phyloP scores from a whole-genome alignment of 2,113 vertebrate genomes.

The Pica pica region DNA sequence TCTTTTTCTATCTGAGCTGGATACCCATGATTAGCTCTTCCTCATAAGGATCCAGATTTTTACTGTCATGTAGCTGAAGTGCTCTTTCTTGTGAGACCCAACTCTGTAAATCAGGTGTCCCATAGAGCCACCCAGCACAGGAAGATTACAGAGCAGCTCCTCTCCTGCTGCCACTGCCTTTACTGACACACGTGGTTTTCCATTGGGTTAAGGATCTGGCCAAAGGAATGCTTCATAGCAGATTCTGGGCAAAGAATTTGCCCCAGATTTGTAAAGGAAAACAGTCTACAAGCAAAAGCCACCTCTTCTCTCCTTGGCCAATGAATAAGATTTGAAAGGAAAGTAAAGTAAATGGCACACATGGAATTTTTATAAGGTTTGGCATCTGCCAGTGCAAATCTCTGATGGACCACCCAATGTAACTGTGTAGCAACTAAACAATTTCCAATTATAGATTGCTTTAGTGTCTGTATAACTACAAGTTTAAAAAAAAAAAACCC shows the following conservation, averaged over 20 bases:
- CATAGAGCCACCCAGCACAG: not conserved
- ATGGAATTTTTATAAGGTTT: constrained; percentile 2
- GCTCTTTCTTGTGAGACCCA: not conserved
- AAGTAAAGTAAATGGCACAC: not conserved
- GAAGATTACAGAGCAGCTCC: not conserved
- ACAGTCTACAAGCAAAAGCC: not conserved
- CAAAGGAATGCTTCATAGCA: not conserved
- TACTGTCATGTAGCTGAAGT: not conserved
- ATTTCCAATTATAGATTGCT: not conserved
- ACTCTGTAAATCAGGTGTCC: not conserved
- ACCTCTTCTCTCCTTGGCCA: not conserved
- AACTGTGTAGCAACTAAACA: not conserved
- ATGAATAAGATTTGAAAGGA: not conserved
- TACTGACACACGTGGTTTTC: not conserved
- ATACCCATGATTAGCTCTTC: not conserved
- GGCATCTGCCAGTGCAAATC: not conserved
- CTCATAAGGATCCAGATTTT: not conserved
- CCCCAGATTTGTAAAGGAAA: not conserved
- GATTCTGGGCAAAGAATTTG: not conserved
- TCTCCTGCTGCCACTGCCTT: not conserved
- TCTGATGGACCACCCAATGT: not conserved
- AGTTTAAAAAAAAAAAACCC: not conserved
- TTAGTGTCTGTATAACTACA: not conserved
- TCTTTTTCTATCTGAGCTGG: not conserved
- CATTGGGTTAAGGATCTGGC: not conserved